These are phyloP conservation scores for Cyprinodon tularosa DNA, from an alignment of 2,113 vertebrate genomes.

Conservation along the genomic window DNA sequence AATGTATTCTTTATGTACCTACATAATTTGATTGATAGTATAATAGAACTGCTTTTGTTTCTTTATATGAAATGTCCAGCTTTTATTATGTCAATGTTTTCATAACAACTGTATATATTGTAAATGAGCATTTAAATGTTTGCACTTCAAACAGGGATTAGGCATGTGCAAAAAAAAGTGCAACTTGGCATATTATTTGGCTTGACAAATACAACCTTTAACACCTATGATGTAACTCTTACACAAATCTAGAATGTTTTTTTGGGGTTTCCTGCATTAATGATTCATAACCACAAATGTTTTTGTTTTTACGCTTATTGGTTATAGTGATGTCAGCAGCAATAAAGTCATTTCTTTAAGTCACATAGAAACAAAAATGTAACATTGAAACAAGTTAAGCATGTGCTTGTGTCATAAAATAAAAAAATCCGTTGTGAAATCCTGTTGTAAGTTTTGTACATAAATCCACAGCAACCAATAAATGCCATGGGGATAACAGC, in stretches of 20 bases:
- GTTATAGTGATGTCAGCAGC: conserved; percentile 24
- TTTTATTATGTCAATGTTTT: conserved; percentile 40
- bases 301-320: conserved; percentile 17
- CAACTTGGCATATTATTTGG: background rate
- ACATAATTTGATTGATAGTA: conserved; percentile 33
- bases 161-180: background rate
- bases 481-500: conserved; percentile 3
- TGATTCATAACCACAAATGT: background rate
- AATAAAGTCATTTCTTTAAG: conserved; percentile 31
- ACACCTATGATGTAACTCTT: background rate
- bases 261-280: background rate
- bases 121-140: conserved; percentile 34
- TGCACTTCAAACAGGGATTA: conserved; percentile 6
- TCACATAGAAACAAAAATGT: conserved; percentile 30
- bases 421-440: conserved; percentile 35
- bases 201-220: conserved; percentile 22
- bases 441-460: conserved; percentile 15
- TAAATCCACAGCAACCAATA: conserved; percentile 1
- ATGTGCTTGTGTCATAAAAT: conserved; percentile 46
- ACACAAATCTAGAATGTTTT: conserved; percentile 8
- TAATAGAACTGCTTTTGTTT: conserved; percentile 12
- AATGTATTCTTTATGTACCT: conserved; percentile 17
- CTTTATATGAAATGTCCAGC: conserved; percentile 22
- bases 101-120: conserved; percentile 42
- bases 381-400: conserved; percentile 35